Evolutionary conservation across 2,113 vertebrate species (phyloP).

Genomic region (Thymallus thymallus): DNA sequence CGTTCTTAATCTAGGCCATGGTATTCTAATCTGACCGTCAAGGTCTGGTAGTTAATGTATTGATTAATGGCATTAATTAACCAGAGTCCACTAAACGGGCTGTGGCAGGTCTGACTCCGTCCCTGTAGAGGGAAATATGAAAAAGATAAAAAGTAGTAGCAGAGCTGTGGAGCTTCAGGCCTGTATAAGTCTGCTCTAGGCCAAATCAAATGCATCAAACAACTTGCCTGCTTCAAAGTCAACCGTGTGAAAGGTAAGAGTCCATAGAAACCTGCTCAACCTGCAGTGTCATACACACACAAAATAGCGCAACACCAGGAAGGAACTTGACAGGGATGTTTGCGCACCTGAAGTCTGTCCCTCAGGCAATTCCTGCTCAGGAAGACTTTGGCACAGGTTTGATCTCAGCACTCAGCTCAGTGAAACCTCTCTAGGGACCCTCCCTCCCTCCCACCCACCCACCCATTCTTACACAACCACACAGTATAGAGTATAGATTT

Average conservation of each 20-base stretch:
- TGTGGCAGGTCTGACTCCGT: too few relatives aligned
- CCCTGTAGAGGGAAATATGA: too few relatives aligned
- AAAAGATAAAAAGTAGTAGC: too few relatives aligned
- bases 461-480: not conserved
- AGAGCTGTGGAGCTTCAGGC: too few relatives aligned
- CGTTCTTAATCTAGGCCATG: not conserved
- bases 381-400: not conserved
- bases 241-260: conserved; percentile 27
- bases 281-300: conserved; percentile 23
- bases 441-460: not conserved
- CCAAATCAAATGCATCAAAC: not conserved
- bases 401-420: conserved; percentile 1
- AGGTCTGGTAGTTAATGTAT: not conserved
- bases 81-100: too few relatives aligned
- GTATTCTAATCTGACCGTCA: not conserved
- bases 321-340: conserved; percentile 3
- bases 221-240: conserved; percentile 25
- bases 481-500: not conserved
- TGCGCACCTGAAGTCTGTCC: conserved; percentile 25
- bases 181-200: not conserved
- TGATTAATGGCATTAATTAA: too few relatives aligned
- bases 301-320: conserved; percentile 14
- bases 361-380: conserved; percentile 15
- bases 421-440: conserved; percentile 5
- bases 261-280: conserved; percentile 35